Conservation (phyloP, 2,888 invertebrate genomes). For the Bombylius discolor region DNA sequence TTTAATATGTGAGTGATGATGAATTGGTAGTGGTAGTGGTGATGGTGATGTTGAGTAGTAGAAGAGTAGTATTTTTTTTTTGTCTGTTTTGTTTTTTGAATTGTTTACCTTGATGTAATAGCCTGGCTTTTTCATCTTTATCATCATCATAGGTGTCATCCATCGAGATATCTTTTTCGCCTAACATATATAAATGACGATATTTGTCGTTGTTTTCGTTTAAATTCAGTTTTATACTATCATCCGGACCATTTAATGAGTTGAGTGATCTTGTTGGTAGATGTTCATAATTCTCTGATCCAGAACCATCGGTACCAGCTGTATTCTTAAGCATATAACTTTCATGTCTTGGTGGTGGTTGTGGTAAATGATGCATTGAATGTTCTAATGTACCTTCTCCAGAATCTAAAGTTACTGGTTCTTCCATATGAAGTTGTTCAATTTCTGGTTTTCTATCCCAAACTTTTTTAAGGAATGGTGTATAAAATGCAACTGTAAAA, state of each 20-base stretch:
- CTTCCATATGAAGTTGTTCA: constrained; percentile 82
- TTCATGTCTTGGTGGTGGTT: constrained; percentile 59
- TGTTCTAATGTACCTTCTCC: constrained; percentile 59
- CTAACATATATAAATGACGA: constrained; percentile 49
- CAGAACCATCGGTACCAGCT: constrained; percentile 40
- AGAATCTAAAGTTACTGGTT: constrained; percentile 46
- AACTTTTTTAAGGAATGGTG: constrained; percentile 90
- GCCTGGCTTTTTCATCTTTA: constrained; percentile 35
- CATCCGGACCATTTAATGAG: constrained; percentile 43
- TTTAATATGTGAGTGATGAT: no score
- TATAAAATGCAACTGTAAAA: constrained; percentile 75
- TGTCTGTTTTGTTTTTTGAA: neutral
- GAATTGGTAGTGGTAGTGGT: no score
- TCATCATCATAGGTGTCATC: constrained; percentile 37
- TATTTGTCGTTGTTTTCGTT: constrained; percentile 58
- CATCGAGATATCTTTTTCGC: constrained; percentile 39
- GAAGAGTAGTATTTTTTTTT: neutral
- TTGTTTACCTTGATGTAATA: constrained; percentile 42
- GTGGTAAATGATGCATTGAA: constrained; percentile 50
- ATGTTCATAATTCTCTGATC: constrained; percentile 54
- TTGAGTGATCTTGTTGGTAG: constrained; percentile 41
- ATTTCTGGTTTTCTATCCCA: constrained; percentile 94
- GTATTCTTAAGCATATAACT: constrained; percentile 61
- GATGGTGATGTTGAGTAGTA: no score
- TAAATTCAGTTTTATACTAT: constrained; percentile 39